phyloP scores from a whole-genome alignment of 2,113 vertebrate species.

The Myiozetetes cayanensis region DNA sequence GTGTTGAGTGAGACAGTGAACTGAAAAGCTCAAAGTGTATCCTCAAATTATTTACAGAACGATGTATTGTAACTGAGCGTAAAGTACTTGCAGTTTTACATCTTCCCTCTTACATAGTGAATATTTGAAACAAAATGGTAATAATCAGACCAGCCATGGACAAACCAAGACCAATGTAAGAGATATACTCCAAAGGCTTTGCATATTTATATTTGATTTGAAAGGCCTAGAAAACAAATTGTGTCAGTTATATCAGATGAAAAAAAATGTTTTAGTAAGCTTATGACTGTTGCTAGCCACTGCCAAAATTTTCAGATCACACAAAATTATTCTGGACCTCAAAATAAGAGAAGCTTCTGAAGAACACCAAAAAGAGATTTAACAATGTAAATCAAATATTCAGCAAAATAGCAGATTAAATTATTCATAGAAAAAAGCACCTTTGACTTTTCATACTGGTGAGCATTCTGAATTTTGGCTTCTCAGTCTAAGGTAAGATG shows the following conservation, averaged over 20 bases:
- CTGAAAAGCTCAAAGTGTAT: not conserved
- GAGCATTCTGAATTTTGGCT: not conserved
- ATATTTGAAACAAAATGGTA: slow-evolving; percentile 63
- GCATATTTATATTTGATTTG: slow-evolving; percentile 41
- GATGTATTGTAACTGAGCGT: not conserved
- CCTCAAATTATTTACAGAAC: not conserved
- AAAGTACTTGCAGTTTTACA: not conserved
- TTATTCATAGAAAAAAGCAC: not conserved
- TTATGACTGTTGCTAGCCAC: not conserved
- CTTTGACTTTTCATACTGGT: not conserved
- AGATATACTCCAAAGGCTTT: slow-evolving; percentile 38
- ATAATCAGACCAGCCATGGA: slow-evolving; percentile 49
- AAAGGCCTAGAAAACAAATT: slow-evolving; percentile 59
- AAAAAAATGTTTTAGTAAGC: not conserved
- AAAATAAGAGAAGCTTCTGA: not conserved
- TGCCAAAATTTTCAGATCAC: not conserved
- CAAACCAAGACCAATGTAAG: slow-evolving; percentile 34
- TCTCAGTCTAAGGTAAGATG: not conserved
- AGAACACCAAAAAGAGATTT: not conserved
- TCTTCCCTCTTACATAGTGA: slow-evolving; percentile 63
- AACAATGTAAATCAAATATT: not conserved
- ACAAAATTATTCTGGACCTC: not conserved
- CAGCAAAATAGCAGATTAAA: not conserved
- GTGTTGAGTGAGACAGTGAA: not conserved
- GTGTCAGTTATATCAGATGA: not conserved